These are phyloP conservation scores for Bryconaethiops microstoma DNA, from an alignment of 2,797 vertebrate species.

Conservation along the genomic window DNA sequence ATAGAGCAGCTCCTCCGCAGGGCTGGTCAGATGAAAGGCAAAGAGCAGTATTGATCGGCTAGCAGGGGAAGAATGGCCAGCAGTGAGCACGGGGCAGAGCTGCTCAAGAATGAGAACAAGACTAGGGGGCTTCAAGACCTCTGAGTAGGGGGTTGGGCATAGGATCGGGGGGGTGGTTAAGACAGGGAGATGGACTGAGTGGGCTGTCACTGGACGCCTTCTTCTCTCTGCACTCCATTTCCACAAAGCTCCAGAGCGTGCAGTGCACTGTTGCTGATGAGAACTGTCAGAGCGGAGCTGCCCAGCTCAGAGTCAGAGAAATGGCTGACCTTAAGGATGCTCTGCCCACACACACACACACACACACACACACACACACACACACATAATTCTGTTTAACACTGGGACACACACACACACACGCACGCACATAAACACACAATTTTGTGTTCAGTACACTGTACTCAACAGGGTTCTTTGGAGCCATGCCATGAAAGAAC, in stretches of 20 bases:
- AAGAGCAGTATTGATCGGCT: constrained; percentile 79
- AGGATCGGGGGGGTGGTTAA: constrained; percentile 38
- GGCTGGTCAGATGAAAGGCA: constrained; percentile 84
- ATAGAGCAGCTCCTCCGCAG: constrained; percentile 78
- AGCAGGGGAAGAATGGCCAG: constrained; percentile 63
- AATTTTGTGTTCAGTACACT: neutral
- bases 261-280: constrained; percentile 74
- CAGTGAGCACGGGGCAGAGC: constrained; percentile 73
- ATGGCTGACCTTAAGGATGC: constrained; percentile 61
- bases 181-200: constrained; percentile 50
- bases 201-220: constrained; percentile 71
- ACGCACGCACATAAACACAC: neutral
- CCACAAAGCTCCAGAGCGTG: constrained; percentile 53
- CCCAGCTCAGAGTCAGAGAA: constrained; percentile 64
- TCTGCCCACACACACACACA: constrained; percentile 34
- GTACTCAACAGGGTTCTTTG: neutral
- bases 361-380: constrained; percentile 23
- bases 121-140: constrained; percentile 57
- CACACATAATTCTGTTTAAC: neutral
- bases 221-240: constrained; percentile 66
- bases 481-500: neutral
- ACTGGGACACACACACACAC: neutral
- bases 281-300: constrained; percentile 73
- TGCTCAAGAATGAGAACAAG: constrained; percentile 76
- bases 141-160: constrained; percentile 30